These are phyloP conservation scores for Phymorhynchus buccinoides DNA, from an alignment of 1,140 invertebrate species.

Conservation along the genomic window DNA sequence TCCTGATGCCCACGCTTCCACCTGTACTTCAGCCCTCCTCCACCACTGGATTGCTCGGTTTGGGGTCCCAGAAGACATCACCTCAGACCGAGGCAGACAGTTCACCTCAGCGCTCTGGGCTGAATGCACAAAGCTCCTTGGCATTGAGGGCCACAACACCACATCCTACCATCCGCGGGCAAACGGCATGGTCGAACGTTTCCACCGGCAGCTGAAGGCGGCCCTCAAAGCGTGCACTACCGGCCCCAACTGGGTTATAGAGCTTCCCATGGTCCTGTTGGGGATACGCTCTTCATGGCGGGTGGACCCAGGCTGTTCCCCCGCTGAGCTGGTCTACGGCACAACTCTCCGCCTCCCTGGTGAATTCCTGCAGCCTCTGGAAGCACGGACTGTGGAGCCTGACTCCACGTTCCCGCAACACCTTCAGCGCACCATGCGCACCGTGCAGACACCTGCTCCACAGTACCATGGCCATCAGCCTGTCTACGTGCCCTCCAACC, in stretches of 20 bases:
- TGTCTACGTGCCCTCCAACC: slow-evolving; percentile 34
- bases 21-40: slow-evolving; percentile 58
- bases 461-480: neutral
- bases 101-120: slow-evolving; percentile 58
- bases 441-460: neutral
- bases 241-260: neutral
- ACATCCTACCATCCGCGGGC: slow-evolving; percentile 39
- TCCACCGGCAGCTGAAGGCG: slow-evolving; percentile 39
- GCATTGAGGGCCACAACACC: slow-evolving; percentile 8
- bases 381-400: slow-evolving; percentile 3
- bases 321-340: slow-evolving; percentile 39
- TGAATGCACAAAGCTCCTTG: slow-evolving; percentile 25
- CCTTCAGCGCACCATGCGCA: slow-evolving; percentile 26
- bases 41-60: slow-evolving; percentile 66
- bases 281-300: slow-evolving; percentile 29
- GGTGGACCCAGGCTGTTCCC: slow-evolving; percentile 31
- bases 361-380: slow-evolving; percentile 18
- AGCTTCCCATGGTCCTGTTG: slow-evolving; percentile 33
- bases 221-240: slow-evolving; percentile 17
- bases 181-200: slow-evolving; percentile 44
- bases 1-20: slow-evolving; percentile 70
- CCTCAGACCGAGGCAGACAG: slow-evolving; percentile 73
- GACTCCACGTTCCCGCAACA: neutral
- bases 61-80: slow-evolving; percentile 61
- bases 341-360: slow-evolving; percentile 32